Percentiles rank a stretch among this genome's conserved stretches.
These are phyloP conservation scores for Lepus europaeus DNA, from an alignment of 2,113 vertebrate genomes.

Conservation along the genomic window DNA sequence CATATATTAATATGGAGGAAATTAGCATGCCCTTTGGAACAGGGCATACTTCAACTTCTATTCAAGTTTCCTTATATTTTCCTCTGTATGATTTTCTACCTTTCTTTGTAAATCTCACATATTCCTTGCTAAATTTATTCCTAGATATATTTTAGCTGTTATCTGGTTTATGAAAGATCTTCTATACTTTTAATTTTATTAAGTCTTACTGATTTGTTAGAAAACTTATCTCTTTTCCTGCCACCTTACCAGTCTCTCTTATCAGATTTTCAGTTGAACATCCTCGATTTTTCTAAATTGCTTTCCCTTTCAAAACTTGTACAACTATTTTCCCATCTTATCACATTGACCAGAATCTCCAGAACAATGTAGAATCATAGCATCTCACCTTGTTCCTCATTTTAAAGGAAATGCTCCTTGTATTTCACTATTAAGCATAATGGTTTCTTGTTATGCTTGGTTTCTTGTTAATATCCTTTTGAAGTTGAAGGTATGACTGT, in stretches of 20 bases:
- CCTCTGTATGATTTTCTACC: slow-evolving; percentile 2
- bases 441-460: not conserved
- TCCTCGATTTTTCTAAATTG: slow-evolving; percentile 25
- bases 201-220: not conserved
- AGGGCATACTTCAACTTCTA: not conserved
- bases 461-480: slow-evolving; percentile 29
- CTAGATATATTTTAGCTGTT: slow-evolving; percentile 11
- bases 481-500: not conserved
- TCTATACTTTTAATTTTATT: slow-evolving; percentile 23
- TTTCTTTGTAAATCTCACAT: slow-evolving; percentile 7
- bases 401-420: not conserved
- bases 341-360: not conserved
- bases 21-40: not conserved
- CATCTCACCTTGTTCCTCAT: not conserved
- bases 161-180: slow-evolving; percentile 3
- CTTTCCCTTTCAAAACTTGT: slow-evolving; percentile 14
- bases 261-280: not conserved
- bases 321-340: not conserved
- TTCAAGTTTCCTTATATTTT: not conserved
- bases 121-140: slow-evolving; percentile 33
- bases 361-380: not conserved
- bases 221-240: not conserved
- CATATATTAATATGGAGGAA: not conserved
- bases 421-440: slow-evolving; percentile 18
- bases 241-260: not conserved